phyloP scores from a whole-genome alignment of 2,797 vertebrate genomes.

The Tangara arthus region DNA sequence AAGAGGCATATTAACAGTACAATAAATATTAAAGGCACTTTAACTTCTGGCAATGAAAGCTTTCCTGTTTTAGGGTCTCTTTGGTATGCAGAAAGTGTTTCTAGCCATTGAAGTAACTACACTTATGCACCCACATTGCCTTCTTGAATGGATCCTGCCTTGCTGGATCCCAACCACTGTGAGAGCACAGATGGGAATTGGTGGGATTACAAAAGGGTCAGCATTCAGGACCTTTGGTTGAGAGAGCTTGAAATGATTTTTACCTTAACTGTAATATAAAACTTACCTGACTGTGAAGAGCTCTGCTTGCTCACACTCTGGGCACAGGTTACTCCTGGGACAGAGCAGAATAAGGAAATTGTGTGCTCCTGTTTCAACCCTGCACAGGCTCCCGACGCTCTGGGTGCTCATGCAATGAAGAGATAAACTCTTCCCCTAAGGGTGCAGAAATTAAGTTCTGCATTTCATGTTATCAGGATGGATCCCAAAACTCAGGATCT shows the following conservation, averaged over 20 bases:
- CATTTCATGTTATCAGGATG: neutral
- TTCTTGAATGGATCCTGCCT: neutral
- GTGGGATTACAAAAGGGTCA: neutral
- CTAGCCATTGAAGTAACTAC: neutral
- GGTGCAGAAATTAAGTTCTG: neutral
- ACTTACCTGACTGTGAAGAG: neutral
- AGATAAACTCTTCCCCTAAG: neutral
- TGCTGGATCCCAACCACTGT: neutral
- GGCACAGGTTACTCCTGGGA: neutral
- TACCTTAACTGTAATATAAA: neutral
- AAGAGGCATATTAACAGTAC: slow-evolving; percentile 55
- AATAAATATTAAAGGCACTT: slow-evolving; percentile 72
- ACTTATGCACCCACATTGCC: neutral
- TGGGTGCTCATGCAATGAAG: neutral
- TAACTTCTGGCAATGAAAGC: slow-evolving; percentile 47
- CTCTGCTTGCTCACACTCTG: neutral
- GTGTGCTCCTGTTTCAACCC: fast-evolving
- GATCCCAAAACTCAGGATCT: neutral
- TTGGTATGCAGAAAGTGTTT: neutral
- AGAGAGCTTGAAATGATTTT: neutral
- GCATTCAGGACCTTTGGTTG: neutral
- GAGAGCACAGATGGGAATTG: neutral
- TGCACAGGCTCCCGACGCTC: fast-evolving
- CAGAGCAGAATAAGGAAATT: neutral
- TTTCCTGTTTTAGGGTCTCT: slow-evolving; percentile 9